These are phyloP conservation scores for Toxotes chatareus DNA, from an alignment of 2,113 vertebrate genomes.

Conservation along the genomic window DNA sequence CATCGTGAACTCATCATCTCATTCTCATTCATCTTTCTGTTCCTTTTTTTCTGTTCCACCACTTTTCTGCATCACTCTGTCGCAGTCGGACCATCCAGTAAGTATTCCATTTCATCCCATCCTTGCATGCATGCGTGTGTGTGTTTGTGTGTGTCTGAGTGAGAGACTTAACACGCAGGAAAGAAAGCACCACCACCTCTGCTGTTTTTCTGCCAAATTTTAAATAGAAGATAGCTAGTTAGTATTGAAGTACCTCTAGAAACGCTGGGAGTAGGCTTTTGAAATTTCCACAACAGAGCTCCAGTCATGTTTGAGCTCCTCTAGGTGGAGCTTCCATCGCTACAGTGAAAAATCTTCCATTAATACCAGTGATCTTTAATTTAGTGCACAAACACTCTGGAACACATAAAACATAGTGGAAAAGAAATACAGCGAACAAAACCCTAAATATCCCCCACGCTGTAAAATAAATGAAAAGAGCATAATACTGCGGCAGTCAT, in stretches of 20 bases:
- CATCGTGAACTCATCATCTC: constrained; percentile 61
- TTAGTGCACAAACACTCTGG: constrained; percentile 6
- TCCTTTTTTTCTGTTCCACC: constrained; percentile 63
- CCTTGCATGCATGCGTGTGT: constrained; percentile 63
- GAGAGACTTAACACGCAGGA: neutral
- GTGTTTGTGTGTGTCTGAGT: neutral
- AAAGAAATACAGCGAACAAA: neutral
- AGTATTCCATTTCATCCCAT: constrained; percentile 89
- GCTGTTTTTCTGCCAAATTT: constrained; percentile 7
- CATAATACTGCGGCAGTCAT: neutral
- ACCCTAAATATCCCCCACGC: neutral
- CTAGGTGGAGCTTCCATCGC: neutral
- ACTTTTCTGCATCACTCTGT: constrained; percentile 74
- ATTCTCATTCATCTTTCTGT: constrained; percentile 64
- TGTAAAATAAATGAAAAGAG: constrained; percentile 4
- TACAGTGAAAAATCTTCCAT: neutral
- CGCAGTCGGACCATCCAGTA: constrained; percentile 87
- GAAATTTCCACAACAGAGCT: constrained; percentile 12
- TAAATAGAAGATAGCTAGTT: constrained; percentile 4
- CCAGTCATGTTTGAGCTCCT: constrained; percentile 9
- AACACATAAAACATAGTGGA: constrained; percentile 2
- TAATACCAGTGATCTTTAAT: constrained; percentile 3
- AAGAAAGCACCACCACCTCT: neutral
- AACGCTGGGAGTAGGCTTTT: neutral
- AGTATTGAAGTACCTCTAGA: constrained; percentile 27